Base-by-base conservation (phyloP, 1,140 invertebrate species). In the Cydia pomonella region DNA sequence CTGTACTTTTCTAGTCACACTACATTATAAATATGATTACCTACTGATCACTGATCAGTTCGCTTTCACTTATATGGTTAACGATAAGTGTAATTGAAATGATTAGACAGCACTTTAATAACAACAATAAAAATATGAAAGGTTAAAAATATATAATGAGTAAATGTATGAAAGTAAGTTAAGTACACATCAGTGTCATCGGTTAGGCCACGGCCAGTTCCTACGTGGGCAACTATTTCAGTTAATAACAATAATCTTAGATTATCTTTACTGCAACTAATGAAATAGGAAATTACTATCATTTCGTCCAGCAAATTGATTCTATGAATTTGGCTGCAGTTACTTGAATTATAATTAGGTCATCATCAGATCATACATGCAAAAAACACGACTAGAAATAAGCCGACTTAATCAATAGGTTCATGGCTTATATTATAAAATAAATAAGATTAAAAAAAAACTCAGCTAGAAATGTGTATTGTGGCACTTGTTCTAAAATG, bases 231-330 rank as follows among this genome's bases (percentile, higher is more conserved):
- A 59, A 59, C 53, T 53, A 53, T n/a, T 53, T 53, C n/a, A 53
- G 16, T 59, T 59, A 59, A 59, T 59, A 59, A 23, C 18, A 10
- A 23, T 21, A 59, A 59, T 59, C 18, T 23, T 21, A 23, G 9
- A 23, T 59, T 59, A 10, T 53, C n/a, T 7, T 18, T 53, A 59
- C 50, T 2, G 18, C 50, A 53, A n/a, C 50, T 7, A 59, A 59
- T 59, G n/a, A 50, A 59, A 59, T 59, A 18, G 53, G 53, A 59
- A 59, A 23, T 59, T 18, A 59, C 53, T 59, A 9, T 23, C 53
- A 59, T 59, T 59, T 23, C 10, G 6, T 50, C 53, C 21, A 59
- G 21, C 53, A 59, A 59, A 59, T 59, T 59, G 21, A 59, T 21
- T 53, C 3, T 9, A 9, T 18, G 47, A 53, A 44, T 12, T 50